Conservation (phyloP, 1,140 invertebrate genomes). For the Cydia fagiglandana region DNA sequence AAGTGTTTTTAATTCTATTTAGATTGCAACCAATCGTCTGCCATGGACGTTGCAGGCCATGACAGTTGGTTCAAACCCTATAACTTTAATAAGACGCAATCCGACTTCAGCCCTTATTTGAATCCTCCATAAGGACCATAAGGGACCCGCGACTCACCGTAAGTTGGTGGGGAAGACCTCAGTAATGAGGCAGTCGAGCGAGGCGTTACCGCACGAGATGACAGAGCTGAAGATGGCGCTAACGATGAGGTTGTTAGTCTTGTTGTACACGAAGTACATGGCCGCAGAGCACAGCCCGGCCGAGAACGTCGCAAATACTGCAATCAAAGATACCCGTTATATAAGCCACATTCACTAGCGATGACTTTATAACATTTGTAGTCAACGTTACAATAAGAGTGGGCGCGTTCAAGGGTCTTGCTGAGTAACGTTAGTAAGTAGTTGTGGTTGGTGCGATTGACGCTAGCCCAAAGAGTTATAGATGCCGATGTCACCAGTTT, state of each 20-base stretch:
- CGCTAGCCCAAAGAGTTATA: too few species aligned
- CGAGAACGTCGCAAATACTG: conserved; percentile 92
- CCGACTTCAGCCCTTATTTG: not conserved
- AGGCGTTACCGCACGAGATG: conserved; percentile 93
- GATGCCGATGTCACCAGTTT: too few species aligned
- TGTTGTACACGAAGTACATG: conserved; percentile 91
- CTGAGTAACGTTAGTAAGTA: too few species aligned
- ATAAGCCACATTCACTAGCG: not conserved
- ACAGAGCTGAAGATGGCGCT: conserved; percentile 92
- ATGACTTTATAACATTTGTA: too few species aligned
- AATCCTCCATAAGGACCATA: not conserved
- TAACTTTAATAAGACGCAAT: too few species aligned
- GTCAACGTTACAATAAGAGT: too few species aligned
- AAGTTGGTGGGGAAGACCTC: conserved; percentile 94
- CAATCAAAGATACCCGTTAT: conserved; percentile 36
- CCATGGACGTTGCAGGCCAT: too few species aligned
- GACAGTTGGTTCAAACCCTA: too few species aligned
- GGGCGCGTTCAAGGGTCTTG: too few species aligned
- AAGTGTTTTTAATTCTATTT: too few species aligned
- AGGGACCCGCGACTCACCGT: conserved; percentile 71
- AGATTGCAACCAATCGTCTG: too few species aligned
- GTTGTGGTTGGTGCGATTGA: too few species aligned
- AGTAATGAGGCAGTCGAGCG: conserved; percentile 92
- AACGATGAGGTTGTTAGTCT: conserved; percentile 89
- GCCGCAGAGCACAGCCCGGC: conserved; percentile 90